phyloP scores from a whole-genome alignment of 2,888 invertebrate genomes.

The Leucania comma region DNA sequence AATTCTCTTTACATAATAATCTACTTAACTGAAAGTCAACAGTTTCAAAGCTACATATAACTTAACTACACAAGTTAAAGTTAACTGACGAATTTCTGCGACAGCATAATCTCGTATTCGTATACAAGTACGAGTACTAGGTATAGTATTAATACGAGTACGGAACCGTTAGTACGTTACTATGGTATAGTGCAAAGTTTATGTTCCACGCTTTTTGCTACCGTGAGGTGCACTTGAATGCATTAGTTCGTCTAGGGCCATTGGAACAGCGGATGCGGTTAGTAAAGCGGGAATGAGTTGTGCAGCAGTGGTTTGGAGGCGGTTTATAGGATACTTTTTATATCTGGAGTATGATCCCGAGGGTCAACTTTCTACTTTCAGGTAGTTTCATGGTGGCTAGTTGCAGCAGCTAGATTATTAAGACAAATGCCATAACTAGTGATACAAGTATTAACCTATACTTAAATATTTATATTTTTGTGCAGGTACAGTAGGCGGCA shows the following conservation, averaged over 20 bases:
- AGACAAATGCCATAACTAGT: too few relatives aligned
- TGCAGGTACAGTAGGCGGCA: too few relatives aligned
- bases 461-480: too few relatives aligned
- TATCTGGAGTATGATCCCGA: too few relatives aligned
- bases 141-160: conserved; percentile 48
- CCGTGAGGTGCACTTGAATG: conserved; percentile 65
- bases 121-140: background rate
- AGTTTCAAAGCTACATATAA: conserved; percentile 25
- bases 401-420: too few relatives aligned
- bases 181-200: conserved; percentile 60
- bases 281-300: background rate
- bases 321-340: too few relatives aligned
- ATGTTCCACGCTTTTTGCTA: conserved; percentile 59
- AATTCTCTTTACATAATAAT: conserved; percentile 11
- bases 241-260: conserved; percentile 58
- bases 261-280: background rate
- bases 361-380: too few relatives aligned
- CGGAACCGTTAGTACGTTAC: conserved; percentile 49
- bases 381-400: too few relatives aligned
- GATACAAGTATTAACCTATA: too few relatives aligned
- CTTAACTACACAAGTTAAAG: conserved; percentile 29
- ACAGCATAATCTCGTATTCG: conserved; percentile 26
- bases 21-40: conserved; percentile 22
- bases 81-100: conserved; percentile 42
- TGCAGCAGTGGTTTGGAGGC: too few relatives aligned